Base-by-base conservation (phyloP, 2,888 invertebrate genomes). In the Erebia epiphron region DNA sequence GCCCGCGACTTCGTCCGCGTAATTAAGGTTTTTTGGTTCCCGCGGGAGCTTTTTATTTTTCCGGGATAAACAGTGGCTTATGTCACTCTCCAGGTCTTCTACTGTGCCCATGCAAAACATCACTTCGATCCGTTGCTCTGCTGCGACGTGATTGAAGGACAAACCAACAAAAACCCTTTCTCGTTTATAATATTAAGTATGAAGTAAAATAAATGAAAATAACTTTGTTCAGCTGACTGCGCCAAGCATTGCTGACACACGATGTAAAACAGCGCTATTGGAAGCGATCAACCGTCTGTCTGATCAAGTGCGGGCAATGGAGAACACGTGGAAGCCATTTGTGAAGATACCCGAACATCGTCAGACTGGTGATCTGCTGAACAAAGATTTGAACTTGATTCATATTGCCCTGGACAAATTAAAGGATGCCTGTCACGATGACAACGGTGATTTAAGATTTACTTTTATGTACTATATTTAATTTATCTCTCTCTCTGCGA, bases 191-290 rank as follows among this genome's bases (percentile, higher is more conserved):
- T 21, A 21, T 56, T 1, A 18, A 21, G 7, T n/a, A n/a, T n/a
- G n/a, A n/a, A n/a, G n/a, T n/a, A n/a, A n/a, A n/a, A n/a, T n/a
- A n/a, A n/a, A n/a, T n/a, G n/a, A n/a, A n/a, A n/a, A n/a, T n/a
- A n/a, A n/a, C n/a, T n/a, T n/a, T 14, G 5, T 41, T 13, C 73
- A 90, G 90, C 72, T 91, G 0, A 85, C 87, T 13, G 85, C 86
- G 0, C 82, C 87, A 0, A 85, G 83, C 0, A 84, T 89, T 69
- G 76, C 79, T 43, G 85, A 88, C 76, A 79, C 85, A 0, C 85
- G 84, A 79, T 90, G 91, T 75, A 86, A 82, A 63, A 83, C 83
- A 41, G 86, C 89, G 0, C 72, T 90, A 2, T 75, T 83, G 0
- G 85, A 85, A 0, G 80, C 88, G 0, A 78, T 83, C 0, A 84